Evolutionary conservation across 2,888 invertebrate genomes (phyloP).

Genomic region (Torymus aiolomorphi): DNA sequence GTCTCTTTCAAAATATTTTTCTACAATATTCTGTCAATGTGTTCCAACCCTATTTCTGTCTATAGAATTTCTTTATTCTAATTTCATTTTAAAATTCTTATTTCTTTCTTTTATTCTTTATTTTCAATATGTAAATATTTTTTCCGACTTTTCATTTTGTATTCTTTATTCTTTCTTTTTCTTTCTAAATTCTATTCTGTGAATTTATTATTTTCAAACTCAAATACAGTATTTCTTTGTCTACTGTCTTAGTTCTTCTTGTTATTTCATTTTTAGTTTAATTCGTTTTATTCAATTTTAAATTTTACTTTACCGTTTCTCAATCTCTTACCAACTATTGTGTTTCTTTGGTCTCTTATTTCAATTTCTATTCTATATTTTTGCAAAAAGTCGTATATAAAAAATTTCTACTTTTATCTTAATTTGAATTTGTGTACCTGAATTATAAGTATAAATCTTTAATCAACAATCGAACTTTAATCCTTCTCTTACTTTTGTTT

Average conservation of each 20-base stretch:
- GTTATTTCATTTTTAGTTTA: constrained; percentile 10
- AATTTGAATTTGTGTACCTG: too few species aligned
- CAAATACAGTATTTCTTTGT: constrained; percentile 31
- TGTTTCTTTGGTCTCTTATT: too few species aligned
- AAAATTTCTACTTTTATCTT: constrained; percentile 21
- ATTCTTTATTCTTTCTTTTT: constrained; percentile 17
- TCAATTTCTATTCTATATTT: too few species aligned
- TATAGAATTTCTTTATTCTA: constrained; percentile 1
- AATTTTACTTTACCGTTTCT: too few species aligned
- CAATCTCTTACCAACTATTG: too few species aligned
- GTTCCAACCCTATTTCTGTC: not conserved
- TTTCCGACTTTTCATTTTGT: not conserved
- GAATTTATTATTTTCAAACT: not conserved
- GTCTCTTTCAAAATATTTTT: not conserved
- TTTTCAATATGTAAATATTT: not conserved
- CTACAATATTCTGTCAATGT: not conserved
- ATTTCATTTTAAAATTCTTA: not conserved
- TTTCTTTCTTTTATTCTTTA: not conserved
- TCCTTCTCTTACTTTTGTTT: constrained; percentile 13
- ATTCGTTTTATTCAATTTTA: not conserved
- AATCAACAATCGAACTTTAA: not conserved
- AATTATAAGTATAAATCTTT: too few species aligned
- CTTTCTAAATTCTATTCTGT: not conserved
- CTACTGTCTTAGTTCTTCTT: constrained; percentile 19
- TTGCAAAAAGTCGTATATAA: too few species aligned